These are phyloP conservation scores for Axea sp. DNA, from an alignment of 2,888 invertebrate genomes.

Conservation along the genomic window DNA sequence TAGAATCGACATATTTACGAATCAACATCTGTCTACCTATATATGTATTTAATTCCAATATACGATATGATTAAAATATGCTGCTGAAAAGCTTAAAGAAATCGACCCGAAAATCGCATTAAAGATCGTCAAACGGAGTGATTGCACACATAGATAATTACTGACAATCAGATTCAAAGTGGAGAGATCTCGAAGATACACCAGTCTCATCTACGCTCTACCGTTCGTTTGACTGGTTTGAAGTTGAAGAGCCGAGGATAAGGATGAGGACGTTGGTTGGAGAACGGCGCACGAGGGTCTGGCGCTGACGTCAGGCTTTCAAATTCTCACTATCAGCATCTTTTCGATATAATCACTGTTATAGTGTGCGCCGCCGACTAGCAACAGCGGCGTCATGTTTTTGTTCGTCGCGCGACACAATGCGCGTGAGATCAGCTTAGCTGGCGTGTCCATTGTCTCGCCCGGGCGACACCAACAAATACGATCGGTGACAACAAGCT, in stretches of 20 bases:
- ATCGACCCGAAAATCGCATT: no score
- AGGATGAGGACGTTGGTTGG: conserved; percentile 9
- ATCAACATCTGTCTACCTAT: no score
- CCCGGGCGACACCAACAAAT: conserved; percentile 59
- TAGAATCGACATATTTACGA: no score
- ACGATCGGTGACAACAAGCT: conserved; percentile 51
- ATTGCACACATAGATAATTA: conserved; percentile 37
- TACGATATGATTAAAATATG: no score
- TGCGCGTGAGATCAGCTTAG: conserved; percentile 66
- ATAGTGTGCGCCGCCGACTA: conserved; percentile 64
- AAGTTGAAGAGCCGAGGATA: conserved; percentile 21
- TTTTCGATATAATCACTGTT: conserved; percentile 72
- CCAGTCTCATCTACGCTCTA: no score
- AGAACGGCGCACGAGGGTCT: conserved; percentile 41
- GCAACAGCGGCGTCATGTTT: conserved; percentile 54
- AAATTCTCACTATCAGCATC: conserved; percentile 72
- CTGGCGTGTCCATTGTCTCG: conserved; percentile 70
- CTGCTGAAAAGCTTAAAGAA: no score
- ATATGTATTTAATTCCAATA: no score
- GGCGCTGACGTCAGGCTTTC: conserved; percentile 71
- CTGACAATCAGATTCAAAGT: conserved; percentile 33
- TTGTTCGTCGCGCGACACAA: conserved; percentile 47
- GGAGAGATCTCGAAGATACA: conserved; percentile 54
- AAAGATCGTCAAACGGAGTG: not conserved
- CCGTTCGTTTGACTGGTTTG: conserved; percentile 14